phyloP scores from a whole-genome alignment of 2,888 invertebrate genomes.

The Drosophila lacicola region DNA sequence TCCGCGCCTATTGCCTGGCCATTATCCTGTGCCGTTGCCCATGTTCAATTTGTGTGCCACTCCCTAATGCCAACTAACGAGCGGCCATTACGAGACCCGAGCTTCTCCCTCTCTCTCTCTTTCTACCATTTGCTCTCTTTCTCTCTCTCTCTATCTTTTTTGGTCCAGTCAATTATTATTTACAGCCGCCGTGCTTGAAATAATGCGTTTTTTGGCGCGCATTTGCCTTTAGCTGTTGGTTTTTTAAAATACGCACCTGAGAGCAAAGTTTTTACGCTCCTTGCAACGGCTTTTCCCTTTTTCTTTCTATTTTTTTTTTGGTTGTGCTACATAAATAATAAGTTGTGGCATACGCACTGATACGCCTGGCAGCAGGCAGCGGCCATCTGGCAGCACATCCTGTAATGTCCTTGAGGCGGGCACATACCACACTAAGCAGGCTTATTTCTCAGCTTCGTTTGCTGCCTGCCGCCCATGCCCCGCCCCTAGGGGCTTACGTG shows the following conservation, averaged over 20 bases:
- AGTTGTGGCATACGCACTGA: slow-evolving; percentile 24
- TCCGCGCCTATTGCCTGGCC: slow-evolving; percentile 26
- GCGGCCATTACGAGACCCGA: slow-evolving; percentile 55
- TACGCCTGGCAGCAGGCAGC: background rate
- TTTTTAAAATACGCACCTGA: slow-evolving; percentile 65
- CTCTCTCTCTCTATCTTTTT: background rate
- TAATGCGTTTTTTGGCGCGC: slow-evolving; percentile 26
- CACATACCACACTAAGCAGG: slow-evolving; percentile 50
- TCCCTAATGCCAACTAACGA: slow-evolving; percentile 62
- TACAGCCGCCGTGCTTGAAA: slow-evolving; percentile 33
- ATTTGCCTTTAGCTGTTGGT: slow-evolving; percentile 27
- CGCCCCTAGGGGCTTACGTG: slow-evolving; percentile 60
- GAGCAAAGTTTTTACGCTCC: slow-evolving; percentile 18
- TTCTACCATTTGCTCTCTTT: background rate
- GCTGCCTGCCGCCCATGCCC: background rate
- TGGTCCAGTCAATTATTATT: slow-evolving; percentile 34
- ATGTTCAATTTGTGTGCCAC: slow-evolving; percentile 51
- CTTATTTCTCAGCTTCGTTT: slow-evolving; percentile 35
- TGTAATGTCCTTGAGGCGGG: slow-evolving; percentile 39
- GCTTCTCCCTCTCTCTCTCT: background rate
- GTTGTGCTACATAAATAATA: slow-evolving; percentile 68
- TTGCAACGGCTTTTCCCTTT: background rate
- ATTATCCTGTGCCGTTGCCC: slow-evolving; percentile 31
- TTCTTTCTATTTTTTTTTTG: background rate
- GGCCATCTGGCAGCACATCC: slow-evolving; percentile 38